phyloP scores from a whole-genome alignment of 2,113 vertebrate genomes.

The Vidua macroura region DNA sequence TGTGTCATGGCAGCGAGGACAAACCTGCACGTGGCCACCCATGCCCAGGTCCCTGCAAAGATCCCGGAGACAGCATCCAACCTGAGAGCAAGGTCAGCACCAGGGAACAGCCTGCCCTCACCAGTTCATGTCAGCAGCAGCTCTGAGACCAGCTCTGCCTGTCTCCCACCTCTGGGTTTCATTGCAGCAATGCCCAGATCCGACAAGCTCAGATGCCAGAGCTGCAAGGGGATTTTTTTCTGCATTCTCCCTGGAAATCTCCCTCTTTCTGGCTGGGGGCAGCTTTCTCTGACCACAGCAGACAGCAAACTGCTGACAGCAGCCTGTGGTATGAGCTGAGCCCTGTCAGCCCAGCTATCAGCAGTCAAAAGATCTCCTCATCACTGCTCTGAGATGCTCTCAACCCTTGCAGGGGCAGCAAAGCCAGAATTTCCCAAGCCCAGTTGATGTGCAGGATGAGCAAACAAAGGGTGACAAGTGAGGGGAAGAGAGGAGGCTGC shows the following conservation, averaged over 20 bases:
- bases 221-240: neutral
- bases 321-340: neutral
- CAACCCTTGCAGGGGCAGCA: neutral
- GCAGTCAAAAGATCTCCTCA: neutral
- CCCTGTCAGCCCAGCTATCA: neutral
- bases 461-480: accelerated
- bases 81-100: neutral
- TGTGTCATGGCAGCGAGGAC: accelerated
- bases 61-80: neutral
- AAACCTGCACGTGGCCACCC: neutral
- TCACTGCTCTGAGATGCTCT: neutral
- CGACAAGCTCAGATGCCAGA: neutral
- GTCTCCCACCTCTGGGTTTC: neutral
- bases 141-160: neutral
- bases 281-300: neutral
- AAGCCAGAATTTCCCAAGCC: neutral
- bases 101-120: neutral
- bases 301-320: neutral
- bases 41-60: neutral
- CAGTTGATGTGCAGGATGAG: neutral
- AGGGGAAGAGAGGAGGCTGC: neutral
- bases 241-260: neutral
- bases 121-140: neutral
- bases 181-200: neutral
- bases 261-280: neutral